Evolutionary conservation across 1,140 invertebrate species (phyloP).

Genomic region (Drosophila pallidifrons): DNA sequence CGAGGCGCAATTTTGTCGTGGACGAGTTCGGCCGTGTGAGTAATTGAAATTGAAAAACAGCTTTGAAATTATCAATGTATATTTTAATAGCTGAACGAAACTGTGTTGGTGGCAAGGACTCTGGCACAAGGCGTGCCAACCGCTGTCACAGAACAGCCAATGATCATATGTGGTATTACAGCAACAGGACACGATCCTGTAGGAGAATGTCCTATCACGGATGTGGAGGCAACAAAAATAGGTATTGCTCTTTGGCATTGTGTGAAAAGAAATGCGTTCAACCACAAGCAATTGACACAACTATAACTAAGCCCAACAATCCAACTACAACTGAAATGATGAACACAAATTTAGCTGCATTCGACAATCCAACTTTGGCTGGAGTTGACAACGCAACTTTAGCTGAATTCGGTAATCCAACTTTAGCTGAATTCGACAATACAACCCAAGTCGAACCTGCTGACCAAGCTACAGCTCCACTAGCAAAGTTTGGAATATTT

Average conservation of each 20-base stretch:
- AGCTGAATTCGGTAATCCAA: no score
- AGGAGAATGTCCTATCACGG: constrained; percentile 8
- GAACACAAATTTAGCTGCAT: no score
- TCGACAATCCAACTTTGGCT: no score
- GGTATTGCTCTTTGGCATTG: neutral
- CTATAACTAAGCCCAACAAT: neutral
- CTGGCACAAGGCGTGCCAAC: neutral
- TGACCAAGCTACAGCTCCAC: no score
- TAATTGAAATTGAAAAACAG: neutral
- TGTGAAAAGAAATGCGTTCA: neutral
- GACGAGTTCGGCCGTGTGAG: constrained; percentile 1
- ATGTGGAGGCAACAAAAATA: constrained; percentile 21
- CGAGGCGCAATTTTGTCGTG: constrained; percentile 18
- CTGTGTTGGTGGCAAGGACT: neutral
- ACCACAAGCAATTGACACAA: neutral
- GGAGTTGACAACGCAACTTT: no score
- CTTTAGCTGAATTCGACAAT: no score
- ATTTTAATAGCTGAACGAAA: neutral
- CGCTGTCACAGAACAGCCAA: constrained; percentile 1
- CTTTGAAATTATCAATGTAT: neutral
- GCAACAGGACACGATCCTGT: neutral
- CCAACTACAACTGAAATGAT: no score
- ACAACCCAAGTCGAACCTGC: no score
- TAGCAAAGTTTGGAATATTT: no score
- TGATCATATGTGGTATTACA: constrained; percentile 2